Percentiles rank a stretch among this genome's conserved stretches.
Conservation (phyloP, 1,140 invertebrate genomes). For the Drepana arcuata region DNA sequence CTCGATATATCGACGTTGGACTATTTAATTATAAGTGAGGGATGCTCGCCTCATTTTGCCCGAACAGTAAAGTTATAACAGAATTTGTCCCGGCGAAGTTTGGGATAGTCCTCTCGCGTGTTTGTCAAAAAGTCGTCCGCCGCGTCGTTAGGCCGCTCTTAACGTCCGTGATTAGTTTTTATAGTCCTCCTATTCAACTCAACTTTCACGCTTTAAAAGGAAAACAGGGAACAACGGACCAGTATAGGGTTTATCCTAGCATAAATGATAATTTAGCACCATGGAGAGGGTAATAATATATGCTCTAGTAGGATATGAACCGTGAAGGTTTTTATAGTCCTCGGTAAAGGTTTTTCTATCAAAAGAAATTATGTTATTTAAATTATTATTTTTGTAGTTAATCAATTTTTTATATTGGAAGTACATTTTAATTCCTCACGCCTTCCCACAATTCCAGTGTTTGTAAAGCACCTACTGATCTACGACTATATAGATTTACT, state of each 20-base stretch:
- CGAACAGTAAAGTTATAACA: constrained; percentile 29
- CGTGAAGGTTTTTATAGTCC: background rate
- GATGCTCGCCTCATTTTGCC: constrained; percentile 27
- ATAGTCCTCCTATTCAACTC: constrained; percentile 26
- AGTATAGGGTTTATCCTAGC: no score
- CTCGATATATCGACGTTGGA: constrained; percentile 5
- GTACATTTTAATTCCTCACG: no score
- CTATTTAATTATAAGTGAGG: constrained; percentile 24
- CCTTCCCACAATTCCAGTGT: no score
- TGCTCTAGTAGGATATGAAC: background rate
- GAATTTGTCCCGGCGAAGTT: constrained; percentile 30
- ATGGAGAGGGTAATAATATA: background rate
- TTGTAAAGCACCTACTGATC: no score
- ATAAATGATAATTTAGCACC: constrained; percentile 10
- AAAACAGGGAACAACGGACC: constrained; percentile 27
- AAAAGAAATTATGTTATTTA: no score
- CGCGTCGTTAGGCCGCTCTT: constrained; percentile 34
- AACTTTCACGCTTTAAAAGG: constrained; percentile 25
- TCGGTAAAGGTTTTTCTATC: no score
- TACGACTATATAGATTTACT: no score
- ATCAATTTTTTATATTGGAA: no score
- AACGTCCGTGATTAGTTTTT: constrained; percentile 46
- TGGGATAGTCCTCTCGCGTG: constrained; percentile 20
- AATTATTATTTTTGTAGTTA: no score
- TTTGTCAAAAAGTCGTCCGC: constrained; percentile 37